Evolutionary conservation across 2,888 invertebrate genomes (phyloP), one percentile per base, ranked within the genome.

Genomic region (Tetragonisca angustula): DNA sequence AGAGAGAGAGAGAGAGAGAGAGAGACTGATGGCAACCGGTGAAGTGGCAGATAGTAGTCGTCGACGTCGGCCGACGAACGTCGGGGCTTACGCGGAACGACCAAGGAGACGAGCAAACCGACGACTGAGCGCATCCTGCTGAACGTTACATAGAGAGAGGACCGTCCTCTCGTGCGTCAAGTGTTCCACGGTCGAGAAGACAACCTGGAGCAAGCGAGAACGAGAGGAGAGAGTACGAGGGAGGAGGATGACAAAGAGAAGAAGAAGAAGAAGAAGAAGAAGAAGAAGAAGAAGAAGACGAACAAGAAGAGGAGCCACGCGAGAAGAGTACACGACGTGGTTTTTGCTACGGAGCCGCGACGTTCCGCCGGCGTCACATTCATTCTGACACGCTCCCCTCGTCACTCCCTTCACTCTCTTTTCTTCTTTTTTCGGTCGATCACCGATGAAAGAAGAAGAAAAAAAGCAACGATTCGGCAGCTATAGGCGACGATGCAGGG

Each of bases 301-400:
- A 83, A 62, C 74, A 81, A 87, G 82, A 87, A 85, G 80, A 88
- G 75, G 76, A 90, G 88, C 84, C 89, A 90, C 91, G 91, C 90
- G 90, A 88, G 87, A 88, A 82, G 85, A 88, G 83, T 85, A 83
- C 86, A 88, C 89, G 90, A 90, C 90, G 83, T 77, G 79, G 84
- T 92, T 92, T 92, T 92, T 92, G 90, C 88, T 71, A 61, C 75
- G 80, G 72, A 89, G 90, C 89, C 90, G 90, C 89, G 92, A 89
- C 92, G 89, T 88, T 90, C 87, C 85, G 88, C 88, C 89, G 91
- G 92, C 92, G 92, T 90, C 92, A 89, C 90, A 91, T 92, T 90
- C 89, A 90, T 91, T 90, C 88, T 87, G 91, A 90, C 91, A 90
- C 89, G 89, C 86, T 91, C 86, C 86, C 86, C 86, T 83, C 88